phyloP scores from a whole-genome alignment of 2,888 invertebrate species.

The Heliconius ethilla region DNA sequence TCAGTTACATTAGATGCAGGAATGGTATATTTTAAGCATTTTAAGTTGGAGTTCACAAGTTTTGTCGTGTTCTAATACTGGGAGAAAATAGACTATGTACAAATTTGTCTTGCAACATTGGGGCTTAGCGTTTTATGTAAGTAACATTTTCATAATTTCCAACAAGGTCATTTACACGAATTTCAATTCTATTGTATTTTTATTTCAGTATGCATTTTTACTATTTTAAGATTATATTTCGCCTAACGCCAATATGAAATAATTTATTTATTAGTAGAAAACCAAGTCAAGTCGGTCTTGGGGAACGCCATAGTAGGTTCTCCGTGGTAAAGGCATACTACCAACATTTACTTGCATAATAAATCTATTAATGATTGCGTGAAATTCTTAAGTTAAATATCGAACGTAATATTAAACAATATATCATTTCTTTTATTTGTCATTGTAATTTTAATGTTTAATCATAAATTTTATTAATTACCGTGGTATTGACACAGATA shows the following conservation, averaged over 20 bases:
- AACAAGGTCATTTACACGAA: neutral
- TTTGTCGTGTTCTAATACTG: neutral
- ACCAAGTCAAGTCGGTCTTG: neutral
- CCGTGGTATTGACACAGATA: neutral
- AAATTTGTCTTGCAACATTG: neutral
- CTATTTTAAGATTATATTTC: neutral
- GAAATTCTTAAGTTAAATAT: neutral
- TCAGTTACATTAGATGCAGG: conserved; percentile 16
- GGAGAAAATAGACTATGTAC: neutral
- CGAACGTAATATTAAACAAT: neutral
- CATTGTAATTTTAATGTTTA: neutral
- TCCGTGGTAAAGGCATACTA: neutral
- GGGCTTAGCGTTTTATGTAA: too few relatives aligned
- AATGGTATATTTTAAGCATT: conserved; percentile 5
- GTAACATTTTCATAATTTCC: neutral
- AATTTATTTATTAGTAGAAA: too few relatives aligned
- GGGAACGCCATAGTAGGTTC: neutral
- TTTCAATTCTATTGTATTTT: neutral
- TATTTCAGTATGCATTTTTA: neutral
- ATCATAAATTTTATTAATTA: neutral
- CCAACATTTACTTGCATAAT: neutral
- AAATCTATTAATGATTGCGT: neutral
- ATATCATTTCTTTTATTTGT: neutral
- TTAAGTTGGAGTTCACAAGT: neutral
- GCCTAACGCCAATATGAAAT: too few relatives aligned